Base-by-base conservation (phyloP, 2,797 vertebrate genomes). In the Bradypus variegatus region DNA sequence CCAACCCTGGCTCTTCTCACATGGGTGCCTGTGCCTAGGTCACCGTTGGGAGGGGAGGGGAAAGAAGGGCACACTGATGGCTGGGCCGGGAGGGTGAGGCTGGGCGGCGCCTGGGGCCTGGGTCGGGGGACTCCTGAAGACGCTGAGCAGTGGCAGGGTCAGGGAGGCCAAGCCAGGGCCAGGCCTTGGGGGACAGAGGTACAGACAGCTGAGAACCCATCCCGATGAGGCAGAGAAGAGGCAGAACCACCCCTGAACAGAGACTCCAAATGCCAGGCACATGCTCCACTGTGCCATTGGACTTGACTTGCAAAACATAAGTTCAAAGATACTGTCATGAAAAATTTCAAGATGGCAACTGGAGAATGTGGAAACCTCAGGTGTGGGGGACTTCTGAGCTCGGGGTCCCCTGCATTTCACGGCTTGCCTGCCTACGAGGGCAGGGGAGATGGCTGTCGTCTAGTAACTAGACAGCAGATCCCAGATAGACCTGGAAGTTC, bases 381-480 rank as follows among this genome's bases (percentile, higher is more conserved):
- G 48, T 7, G 29, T 8, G 38, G 27, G 19, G 27, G 8, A 23
- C 25, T 19, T 88, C 31, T 70, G 48, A 81, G 33, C 21, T 2
- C 33, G 25, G 27, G 38, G 8, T 21, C 36, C 53, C 23, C 8
- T 23, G 27, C 33, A 31, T 25, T 14, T 6, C 80, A 53, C n/a
- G 16, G 10, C 60, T 50, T 50, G 21, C 50, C 55, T 0, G 1
- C 58, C 38, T 8, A 16, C 5, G n/a, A 88, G 79, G 38, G 8
- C 36, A 36, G 33, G 58, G 33, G 33, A 72, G 33, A 36, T 2
- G 1, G 25, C 16, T 10, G 38, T 38, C 36, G 4, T 0, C 0
- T 38, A 31, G 25, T 67, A 18, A 64, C 50, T 55, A 0, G 0
- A 38, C 11, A 11, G 15, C 19, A 1, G 18, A 5, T 69, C 76